These are phyloP conservation scores for Cotesia glomerata DNA, from an alignment of 1,140 invertebrate genomes.

Conservation along the genomic window DNA sequence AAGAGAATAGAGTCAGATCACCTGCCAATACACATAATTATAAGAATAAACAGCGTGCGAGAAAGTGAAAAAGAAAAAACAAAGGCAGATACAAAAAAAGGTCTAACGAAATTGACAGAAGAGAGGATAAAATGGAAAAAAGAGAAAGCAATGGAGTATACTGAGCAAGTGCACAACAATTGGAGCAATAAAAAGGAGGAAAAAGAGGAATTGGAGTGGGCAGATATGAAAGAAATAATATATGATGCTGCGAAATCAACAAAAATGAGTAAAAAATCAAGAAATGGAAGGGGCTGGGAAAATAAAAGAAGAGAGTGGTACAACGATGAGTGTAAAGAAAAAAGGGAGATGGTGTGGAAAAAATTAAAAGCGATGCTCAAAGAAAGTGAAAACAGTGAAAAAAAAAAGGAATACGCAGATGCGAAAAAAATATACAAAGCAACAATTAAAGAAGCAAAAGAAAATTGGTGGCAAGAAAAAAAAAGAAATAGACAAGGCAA, in stretches of 20 bases:
- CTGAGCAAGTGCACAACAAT: background rate
- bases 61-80: background rate
- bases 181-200: background rate
- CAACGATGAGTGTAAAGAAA: conserved; percentile 14
- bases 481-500: conserved; percentile 12
- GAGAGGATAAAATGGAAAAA: conserved; percentile 3
- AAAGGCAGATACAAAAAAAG: conserved; percentile 4
- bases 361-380: conserved; percentile 10
- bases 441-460: conserved; percentile 7
- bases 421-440: conserved; percentile 13
- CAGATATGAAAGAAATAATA: conserved; percentile 4
- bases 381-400: background rate
- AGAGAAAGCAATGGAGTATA: conserved; percentile 1
- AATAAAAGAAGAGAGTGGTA: conserved; percentile 13
- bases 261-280: conserved; percentile 1
- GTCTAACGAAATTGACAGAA: background rate
- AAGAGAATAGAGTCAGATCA: conserved; percentile 32
- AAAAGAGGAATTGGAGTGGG: conserved; percentile 7
- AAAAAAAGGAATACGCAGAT: background rate
- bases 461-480: conserved; percentile 21
- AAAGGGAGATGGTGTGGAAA: conserved; percentile 10
- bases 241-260: background rate
- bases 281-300: background rate
- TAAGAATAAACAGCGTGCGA: background rate
- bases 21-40: conserved; percentile 12